phyloP scores from a whole-genome alignment of 2,888 invertebrate genomes.

The Conistra vaccinii region DNA sequence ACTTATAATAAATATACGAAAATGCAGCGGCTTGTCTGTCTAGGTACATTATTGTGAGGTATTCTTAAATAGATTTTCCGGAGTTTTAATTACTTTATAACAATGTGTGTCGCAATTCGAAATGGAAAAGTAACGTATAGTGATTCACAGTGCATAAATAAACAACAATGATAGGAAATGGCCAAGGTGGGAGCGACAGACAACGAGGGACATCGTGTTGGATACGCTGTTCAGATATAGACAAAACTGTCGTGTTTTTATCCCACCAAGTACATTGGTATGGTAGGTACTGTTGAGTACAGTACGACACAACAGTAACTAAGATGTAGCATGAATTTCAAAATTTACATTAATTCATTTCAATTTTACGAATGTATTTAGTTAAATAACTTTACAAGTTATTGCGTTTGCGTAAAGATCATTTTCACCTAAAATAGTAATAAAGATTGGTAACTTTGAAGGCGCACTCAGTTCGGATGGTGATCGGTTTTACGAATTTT shows the following conservation, averaged over 20 bases:
- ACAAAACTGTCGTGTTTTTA: background rate
- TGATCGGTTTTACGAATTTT: no score
- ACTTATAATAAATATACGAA: background rate
- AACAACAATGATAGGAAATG: constrained; percentile 65
- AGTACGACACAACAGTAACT: no score
- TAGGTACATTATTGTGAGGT: background rate
- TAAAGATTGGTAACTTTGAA: no score
- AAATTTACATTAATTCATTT: no score
- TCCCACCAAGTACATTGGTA: background rate
- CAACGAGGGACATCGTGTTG: constrained; percentile 26
- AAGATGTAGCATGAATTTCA: no score
- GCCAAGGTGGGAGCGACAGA: constrained; percentile 49
- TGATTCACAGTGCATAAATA: constrained; percentile 31
- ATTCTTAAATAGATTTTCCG: background rate
- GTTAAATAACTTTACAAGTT: no score
- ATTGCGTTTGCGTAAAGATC: no score
- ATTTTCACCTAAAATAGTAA: no score
- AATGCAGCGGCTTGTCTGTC: background rate
- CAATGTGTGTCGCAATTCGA: background rate
- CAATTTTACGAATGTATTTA: no score
- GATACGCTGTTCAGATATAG: constrained; percentile 23
- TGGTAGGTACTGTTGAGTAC: no score
- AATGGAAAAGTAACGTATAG: constrained; percentile 8
- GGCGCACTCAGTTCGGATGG: no score
- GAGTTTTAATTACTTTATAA: constrained; percentile 1